These are phyloP conservation scores for Choreutis nemorana DNA, from an alignment of 2,888 invertebrate genomes.

Conservation along the genomic window DNA sequence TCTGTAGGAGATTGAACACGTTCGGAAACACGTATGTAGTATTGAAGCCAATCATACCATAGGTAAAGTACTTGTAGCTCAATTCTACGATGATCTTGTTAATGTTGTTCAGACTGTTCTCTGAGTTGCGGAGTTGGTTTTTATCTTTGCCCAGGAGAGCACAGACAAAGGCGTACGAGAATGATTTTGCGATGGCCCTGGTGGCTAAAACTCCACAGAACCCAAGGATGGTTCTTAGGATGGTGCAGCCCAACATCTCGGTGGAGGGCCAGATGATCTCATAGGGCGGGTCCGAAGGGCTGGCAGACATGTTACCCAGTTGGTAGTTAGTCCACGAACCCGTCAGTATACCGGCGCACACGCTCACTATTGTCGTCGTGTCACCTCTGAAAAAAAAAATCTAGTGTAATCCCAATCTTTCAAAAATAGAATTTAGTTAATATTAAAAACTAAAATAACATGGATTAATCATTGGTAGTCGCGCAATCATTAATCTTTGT, in stretches of 20 bases:
- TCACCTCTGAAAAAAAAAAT: slow-evolving; percentile 74
- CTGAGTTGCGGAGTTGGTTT: slow-evolving; percentile 70
- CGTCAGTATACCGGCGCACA: slow-evolving; percentile 77
- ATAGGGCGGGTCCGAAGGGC: slow-evolving; percentile 74
- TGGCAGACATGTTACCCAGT: slow-evolving; percentile 72
- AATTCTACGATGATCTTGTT: slow-evolving; percentile 82
- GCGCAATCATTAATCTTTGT: no score
- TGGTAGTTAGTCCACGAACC: slow-evolving; percentile 89
- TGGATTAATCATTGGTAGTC: no score
- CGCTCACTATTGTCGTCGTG: slow-evolving; percentile 87
- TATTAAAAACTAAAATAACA: no score
- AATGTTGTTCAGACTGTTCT: slow-evolving; percentile 71
- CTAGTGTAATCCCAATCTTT: no score
- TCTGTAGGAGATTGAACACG: slow-evolving; percentile 76
- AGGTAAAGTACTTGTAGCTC: slow-evolving; percentile 84
- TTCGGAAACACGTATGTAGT: slow-evolving; percentile 80
- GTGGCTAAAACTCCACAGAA: slow-evolving; percentile 77
- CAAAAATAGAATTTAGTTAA: no score
- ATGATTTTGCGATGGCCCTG: slow-evolving; percentile 71
- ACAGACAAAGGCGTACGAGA: slow-evolving; percentile 75
- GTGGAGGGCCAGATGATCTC: slow-evolving; percentile 81
- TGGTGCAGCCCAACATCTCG: slow-evolving; percentile 71
- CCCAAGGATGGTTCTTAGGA: slow-evolving; percentile 78
- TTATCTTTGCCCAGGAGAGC: slow-evolving; percentile 73
- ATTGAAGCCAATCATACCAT: slow-evolving; percentile 81